Evolutionary conservation across 30 jellyfish, hydroid and myxozoan genomes (phyloP), one percentile per base, ranked within the genome.

Genomic region (Pelagia noctiluca): DNA sequence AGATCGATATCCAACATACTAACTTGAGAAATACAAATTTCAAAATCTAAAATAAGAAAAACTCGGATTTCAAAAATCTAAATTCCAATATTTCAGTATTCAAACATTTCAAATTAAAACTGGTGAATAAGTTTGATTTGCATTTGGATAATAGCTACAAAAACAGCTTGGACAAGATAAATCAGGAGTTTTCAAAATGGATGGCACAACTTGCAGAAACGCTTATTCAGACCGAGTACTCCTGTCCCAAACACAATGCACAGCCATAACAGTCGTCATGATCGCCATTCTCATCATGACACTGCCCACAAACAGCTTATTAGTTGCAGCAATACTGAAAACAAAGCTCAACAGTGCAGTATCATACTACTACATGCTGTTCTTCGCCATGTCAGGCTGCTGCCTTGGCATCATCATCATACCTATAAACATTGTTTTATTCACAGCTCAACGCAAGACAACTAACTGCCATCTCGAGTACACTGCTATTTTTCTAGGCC

Each of bases 401-500:
- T 61, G 52, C 19, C 50, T 79, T 10, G 76, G 89, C 35, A 8
- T 63, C 26, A 8, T 79, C 38, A 74, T 79, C 19, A 62, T 79
- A 1, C 89, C 89, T 12, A 30, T 79, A 7, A 79, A 79, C 50
- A 50, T 79, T 1, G 30, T 79, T 3, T 78, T 79, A 0, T 79
- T 79, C 31, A 79, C 89, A 12, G 11, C 57, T 18, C 21, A 34
- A 0, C 72, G 82, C 1, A 11, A 49, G 21, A 10, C 46, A 23
- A 26, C 82, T n/a, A 25, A 36, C 2, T 79, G 89, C 64, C 3
- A 23, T 16, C n/a, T 79, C 19, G 89, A 79, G 29, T 79, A 79
- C 72, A 5, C 62, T 24, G 82, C 89, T 11, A 79, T 79, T 10
- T 79, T 79, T 22, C 19, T 79, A 25, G 89, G 89, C 13, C 89